These are phyloP conservation scores for Halichondria panicea DNA, from an alignment of 37 sponge, comb jelly and placozoan genomes.

Conservation along the genomic window DNA sequence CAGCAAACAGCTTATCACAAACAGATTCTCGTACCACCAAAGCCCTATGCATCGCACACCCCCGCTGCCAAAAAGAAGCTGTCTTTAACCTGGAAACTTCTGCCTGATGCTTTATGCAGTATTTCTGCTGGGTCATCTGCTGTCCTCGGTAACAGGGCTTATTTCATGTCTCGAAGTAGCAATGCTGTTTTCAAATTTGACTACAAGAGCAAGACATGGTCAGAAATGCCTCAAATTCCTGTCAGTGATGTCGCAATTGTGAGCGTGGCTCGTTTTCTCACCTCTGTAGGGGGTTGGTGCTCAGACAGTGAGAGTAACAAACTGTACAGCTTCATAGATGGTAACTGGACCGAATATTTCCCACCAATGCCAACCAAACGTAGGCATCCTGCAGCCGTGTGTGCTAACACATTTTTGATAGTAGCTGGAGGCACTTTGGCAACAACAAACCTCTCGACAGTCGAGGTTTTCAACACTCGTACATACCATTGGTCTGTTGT, in stretches of 20 bases:
- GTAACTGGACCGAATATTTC: background rate
- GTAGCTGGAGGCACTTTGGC: background rate
- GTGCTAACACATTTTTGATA: background rate
- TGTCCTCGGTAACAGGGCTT: background rate
- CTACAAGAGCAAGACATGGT: background rate
- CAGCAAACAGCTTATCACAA: too few relatives aligned
- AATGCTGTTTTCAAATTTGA: background rate
- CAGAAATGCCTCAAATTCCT: background rate
- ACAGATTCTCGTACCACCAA: too few relatives aligned
- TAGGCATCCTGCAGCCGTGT: background rate
- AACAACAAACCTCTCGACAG: background rate
- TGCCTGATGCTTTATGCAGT: background rate
- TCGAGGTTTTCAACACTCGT: background rate
- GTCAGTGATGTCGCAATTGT: background rate
- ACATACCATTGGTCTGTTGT: background rate
- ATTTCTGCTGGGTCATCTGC: background rate
- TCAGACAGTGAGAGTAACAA: background rate
- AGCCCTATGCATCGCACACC: too few relatives aligned
- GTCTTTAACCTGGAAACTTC: background rate
- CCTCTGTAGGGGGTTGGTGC: background rate
- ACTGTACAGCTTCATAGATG: background rate
- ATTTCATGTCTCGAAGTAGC: background rate
- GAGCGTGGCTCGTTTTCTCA: background rate
- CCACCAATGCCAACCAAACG: conserved; percentile 1
- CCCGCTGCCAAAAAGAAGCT: too few relatives aligned